Evolutionary conservation across 2,888 invertebrate species (phyloP).

Genomic region (Anthoptus insignis): DNA sequence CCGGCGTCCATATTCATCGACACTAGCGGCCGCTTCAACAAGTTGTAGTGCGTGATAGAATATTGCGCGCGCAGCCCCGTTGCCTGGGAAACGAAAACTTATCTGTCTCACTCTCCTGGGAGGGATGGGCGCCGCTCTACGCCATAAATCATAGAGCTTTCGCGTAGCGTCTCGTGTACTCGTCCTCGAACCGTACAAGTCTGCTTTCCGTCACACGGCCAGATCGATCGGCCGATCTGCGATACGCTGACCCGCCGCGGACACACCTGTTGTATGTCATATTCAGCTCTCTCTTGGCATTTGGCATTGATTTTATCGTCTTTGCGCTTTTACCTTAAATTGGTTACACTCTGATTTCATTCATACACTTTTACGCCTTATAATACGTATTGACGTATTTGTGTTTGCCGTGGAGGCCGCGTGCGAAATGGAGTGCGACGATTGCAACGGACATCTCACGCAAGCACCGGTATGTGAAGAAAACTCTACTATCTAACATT

Average conservation of each 20-base stretch:
- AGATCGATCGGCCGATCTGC: slow-evolving; percentile 19
- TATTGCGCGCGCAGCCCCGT: slow-evolving; percentile 62
- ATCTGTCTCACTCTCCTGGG: slow-evolving; percentile 41
- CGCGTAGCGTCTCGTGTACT: slow-evolving; percentile 12
- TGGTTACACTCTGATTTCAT: background rate
- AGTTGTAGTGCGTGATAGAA: slow-evolving; percentile 55
- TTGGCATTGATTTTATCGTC: too few relatives aligned
- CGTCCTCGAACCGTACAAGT: slow-evolving; percentile 3
- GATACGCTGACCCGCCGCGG: slow-evolving; percentile 8
- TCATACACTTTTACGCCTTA: background rate
- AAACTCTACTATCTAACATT: slow-evolving; percentile 60
- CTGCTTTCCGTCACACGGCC: slow-evolving; percentile 7
- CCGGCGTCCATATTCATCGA: slow-evolving; percentile 26
- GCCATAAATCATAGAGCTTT: slow-evolving; percentile 32
- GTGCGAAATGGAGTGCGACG: slow-evolving; percentile 79
- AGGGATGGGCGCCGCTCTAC: slow-evolving; percentile 7
- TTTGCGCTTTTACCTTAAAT: background rate
- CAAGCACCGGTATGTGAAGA: slow-evolving; percentile 78
- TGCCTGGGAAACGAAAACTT: slow-evolving; percentile 41
- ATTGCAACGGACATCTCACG: slow-evolving; percentile 60
- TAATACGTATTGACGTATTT: too few relatives aligned
- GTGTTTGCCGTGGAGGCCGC: slow-evolving; percentile 60
- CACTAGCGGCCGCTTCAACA: slow-evolving; percentile 55
- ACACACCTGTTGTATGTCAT: slow-evolving; percentile 32
- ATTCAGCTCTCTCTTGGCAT: too few relatives aligned